Percentiles rank a stretch among this genome's conserved stretches.
Conservation (phyloP, 2,113 vertebrate genomes). For the Parus major region DNA sequence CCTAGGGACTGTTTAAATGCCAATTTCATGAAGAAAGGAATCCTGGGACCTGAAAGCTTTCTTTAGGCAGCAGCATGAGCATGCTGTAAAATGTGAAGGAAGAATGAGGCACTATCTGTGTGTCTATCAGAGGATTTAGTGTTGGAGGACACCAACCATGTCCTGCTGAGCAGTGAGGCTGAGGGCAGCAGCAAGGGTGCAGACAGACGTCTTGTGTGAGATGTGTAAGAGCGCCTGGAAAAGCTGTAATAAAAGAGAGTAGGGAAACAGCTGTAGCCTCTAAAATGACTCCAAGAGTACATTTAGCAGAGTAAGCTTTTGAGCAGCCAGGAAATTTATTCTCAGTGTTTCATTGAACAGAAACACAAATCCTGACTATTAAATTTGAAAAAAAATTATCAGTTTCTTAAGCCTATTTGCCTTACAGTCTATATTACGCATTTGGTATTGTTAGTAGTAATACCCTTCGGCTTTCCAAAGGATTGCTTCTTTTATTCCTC, state of each 20-base stretch:
- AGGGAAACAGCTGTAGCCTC: slow-evolving; percentile 45
- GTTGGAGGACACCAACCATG: not conserved
- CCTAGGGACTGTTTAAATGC: not conserved
- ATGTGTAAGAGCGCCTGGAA: not conserved
- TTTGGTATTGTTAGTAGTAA: not conserved
- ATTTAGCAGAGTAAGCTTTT: not conserved
- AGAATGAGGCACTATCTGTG: not conserved
- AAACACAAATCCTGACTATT: not conserved
- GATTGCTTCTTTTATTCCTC: not conserved
- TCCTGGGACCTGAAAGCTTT: not conserved
- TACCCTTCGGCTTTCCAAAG: not conserved
- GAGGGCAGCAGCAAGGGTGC: not conserved
- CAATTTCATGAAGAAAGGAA: not conserved
- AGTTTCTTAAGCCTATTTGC: not conserved
- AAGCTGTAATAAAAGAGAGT: slow-evolving; percentile 10
- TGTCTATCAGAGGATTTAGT: not conserved
- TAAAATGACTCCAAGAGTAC: not conserved
- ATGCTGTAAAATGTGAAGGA: not conserved
- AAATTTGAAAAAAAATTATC: not conserved
- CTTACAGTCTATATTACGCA: not conserved
- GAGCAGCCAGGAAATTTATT: not conserved
- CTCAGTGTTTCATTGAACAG: not conserved
- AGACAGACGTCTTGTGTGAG: not conserved
- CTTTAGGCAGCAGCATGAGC: not conserved
- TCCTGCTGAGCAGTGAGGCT: not conserved